Evolutionary conservation across 1,140 invertebrate species (phyloP).

Genomic region (Hestina assimilis): DNA sequence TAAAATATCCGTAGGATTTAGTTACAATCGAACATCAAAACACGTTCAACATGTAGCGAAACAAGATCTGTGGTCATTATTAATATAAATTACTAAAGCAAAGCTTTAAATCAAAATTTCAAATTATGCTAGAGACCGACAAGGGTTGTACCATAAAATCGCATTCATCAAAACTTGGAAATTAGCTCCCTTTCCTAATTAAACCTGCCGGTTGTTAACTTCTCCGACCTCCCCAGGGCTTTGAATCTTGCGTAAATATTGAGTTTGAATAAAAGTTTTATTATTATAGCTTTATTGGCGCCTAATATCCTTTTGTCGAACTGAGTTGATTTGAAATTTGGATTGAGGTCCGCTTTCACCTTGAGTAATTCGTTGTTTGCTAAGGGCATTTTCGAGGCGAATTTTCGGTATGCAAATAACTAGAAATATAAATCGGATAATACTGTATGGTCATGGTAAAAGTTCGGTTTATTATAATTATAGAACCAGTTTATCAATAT

Average conservation of each 20-base stretch:
- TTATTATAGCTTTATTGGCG: slow-evolving; percentile 62
- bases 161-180: slow-evolving; percentile 73
- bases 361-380: slow-evolving; percentile 4
- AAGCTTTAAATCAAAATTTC: slow-evolving; percentile 66
- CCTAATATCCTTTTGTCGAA: slow-evolving; percentile 58
- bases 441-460: too few relatives aligned
- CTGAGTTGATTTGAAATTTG: slow-evolving; percentile 49
- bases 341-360: slow-evolving; percentile 23
- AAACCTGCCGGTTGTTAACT: slow-evolving; percentile 67
- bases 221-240: slow-evolving; percentile 36
- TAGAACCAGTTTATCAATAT: too few relatives aligned
- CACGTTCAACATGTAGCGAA: too few relatives aligned
- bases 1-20: too few relatives aligned
- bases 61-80: slow-evolving; percentile 21
- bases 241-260: slow-evolving; percentile 61
- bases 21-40: too few relatives aligned
- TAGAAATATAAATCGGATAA: background rate
- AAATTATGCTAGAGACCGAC: slow-evolving; percentile 47
- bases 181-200: slow-evolving; percentile 68
- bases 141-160: slow-evolving; percentile 57
- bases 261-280: slow-evolving; percentile 63
- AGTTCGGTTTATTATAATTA: too few relatives aligned
- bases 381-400: background rate
- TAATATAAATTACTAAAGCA: slow-evolving; percentile 51
- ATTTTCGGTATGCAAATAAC: slow-evolving; percentile 1